These are phyloP conservation scores for Morpho achilles DNA, from an alignment of 2,888 invertebrate species.

Conservation along the genomic window DNA sequence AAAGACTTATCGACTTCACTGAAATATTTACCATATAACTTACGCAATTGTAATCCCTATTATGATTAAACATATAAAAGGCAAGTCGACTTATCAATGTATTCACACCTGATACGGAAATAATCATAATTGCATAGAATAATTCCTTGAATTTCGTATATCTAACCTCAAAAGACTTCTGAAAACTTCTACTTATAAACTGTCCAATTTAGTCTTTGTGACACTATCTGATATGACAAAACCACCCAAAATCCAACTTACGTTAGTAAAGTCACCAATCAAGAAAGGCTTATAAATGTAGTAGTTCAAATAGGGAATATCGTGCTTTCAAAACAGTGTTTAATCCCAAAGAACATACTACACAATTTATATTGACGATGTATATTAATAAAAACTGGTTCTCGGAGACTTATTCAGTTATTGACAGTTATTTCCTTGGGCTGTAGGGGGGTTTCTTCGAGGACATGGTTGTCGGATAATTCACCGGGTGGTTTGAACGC, in stretches of 20 bases:
- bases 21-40: too few relatives aligned
- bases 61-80: too few relatives aligned
- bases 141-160: not conserved
- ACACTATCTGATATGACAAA: constrained; percentile 11
- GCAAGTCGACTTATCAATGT: too few relatives aligned
- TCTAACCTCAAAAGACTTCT: not conserved
- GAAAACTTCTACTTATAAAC: not conserved
- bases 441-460: constrained; percentile 40
- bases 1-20: too few relatives aligned
- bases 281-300: not conserved
- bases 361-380: constrained; percentile 4
- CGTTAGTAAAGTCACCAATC: constrained; percentile 5
- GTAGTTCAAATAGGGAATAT: too few relatives aligned
- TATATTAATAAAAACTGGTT: constrained; percentile 1
- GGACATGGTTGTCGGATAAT: constrained; percentile 32
- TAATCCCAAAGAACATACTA: constrained; percentile 5
- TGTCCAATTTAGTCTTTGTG: constrained; percentile 18
- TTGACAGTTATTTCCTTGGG: constrained; percentile 47
- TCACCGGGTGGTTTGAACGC: constrained; percentile 78
- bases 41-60: too few relatives aligned
- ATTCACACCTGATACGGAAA: not conserved
- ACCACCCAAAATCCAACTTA: constrained; percentile 5
- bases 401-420: constrained; percentile 37
- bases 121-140: not conserved
- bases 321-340: not conserved